These are phyloP conservation scores for Aquatica leii DNA, from an alignment of 2,888 invertebrate species.

Conservation along the genomic window DNA sequence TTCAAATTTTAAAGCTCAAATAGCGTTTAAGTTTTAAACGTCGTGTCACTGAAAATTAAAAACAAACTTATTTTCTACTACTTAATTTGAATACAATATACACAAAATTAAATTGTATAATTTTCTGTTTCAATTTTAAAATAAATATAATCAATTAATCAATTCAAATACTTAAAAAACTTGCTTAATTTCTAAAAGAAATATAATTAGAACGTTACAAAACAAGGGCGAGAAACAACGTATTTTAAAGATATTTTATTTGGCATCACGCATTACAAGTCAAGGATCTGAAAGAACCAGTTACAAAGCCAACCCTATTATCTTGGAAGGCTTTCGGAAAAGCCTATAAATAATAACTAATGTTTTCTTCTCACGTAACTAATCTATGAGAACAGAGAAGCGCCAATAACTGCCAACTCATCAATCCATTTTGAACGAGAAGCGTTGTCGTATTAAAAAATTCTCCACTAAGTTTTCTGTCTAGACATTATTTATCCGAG, in stretches of 20 bases:
- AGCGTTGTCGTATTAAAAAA: constrained; percentile 52
- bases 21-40: constrained; percentile 23
- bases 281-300: constrained; percentile 49
- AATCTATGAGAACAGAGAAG: constrained; percentile 59
- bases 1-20: constrained; percentile 32
- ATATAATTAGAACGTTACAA: constrained; percentile 25
- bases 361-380: constrained; percentile 60
- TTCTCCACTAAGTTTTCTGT: constrained; percentile 39
- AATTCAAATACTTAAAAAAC: no score
- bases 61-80: no score
- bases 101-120: no score
- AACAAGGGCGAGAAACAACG: constrained; percentile 30
- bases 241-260: constrained; percentile 47
- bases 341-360: constrained; percentile 59
- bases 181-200: constrained; percentile 29
- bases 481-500: constrained; percentile 40
- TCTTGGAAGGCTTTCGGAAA: constrained; percentile 49
- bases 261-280: constrained; percentile 51
- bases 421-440: constrained; percentile 50
- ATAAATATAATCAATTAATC: no score
- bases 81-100: no score
- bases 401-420: constrained; percentile 59
- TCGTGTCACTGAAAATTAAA: constrained; percentile 30
- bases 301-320: constrained; percentile 53
- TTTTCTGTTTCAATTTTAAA: no score